phyloP scores from a whole-genome alignment of 53 echinoderm and acorn worm genomes.

The Henricia sp. region DNA sequence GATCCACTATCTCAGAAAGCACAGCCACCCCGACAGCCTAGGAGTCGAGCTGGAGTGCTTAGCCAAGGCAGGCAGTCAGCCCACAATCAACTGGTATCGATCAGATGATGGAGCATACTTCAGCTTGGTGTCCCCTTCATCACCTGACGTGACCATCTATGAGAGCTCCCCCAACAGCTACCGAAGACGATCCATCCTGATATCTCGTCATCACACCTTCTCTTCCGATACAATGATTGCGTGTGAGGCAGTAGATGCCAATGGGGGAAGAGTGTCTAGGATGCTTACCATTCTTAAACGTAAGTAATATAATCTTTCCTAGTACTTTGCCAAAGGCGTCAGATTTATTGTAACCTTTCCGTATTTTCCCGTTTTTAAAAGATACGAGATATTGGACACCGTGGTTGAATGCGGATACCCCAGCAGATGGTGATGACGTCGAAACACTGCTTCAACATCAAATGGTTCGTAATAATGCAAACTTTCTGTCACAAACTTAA shows the following conservation, averaged over 20 bases:
- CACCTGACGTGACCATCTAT: constrained; percentile 23
- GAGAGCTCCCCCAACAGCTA: constrained; percentile 46
- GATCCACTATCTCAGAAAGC: constrained; percentile 24
- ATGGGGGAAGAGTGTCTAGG: constrained; percentile 2
- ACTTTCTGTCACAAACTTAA: too few relatives aligned
- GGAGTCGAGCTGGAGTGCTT: constrained; percentile 39
- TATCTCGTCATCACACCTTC: constrained; percentile 9
- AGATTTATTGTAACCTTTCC: neutral
- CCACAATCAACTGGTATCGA: constrained; percentile 30
- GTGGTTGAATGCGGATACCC: constrained; percentile 31
- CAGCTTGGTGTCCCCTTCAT: constrained; percentile 4
- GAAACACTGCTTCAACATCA: constrained; percentile 5
- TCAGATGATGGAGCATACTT: constrained; percentile 21
- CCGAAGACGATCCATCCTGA: constrained; percentile 19
- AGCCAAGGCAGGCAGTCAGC: constrained; percentile 23
- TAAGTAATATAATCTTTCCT: neutral
- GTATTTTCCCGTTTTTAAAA: neutral
- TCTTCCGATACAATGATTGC: neutral
- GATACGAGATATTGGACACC: constrained; percentile 35
- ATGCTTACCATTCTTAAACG: constrained; percentile 2
- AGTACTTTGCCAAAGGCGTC: neutral
- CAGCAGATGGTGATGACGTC: constrained; percentile 18
- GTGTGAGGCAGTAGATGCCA: neutral
- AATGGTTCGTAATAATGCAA: neutral
- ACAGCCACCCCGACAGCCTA: constrained; percentile 32